phyloP scores from a whole-genome alignment of 2,113 vertebrate species.

The Hemiscyllium ocellatum region DNA sequence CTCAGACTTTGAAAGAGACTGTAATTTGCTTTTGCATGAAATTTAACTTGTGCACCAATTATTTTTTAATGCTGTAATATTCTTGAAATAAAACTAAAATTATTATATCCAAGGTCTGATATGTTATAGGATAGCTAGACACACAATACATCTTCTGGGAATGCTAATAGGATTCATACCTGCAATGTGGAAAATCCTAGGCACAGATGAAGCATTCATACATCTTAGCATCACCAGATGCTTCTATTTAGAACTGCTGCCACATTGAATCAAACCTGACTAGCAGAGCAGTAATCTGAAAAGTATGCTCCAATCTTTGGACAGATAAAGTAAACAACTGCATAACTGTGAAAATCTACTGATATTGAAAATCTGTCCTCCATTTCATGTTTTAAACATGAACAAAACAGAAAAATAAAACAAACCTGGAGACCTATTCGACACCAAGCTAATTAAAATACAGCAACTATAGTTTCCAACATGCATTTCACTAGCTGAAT shows the following conservation, averaged over 20 bases:
- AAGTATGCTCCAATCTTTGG: background rate
- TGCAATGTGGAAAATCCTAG: background rate
- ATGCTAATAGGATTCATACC: background rate
- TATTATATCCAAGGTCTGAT: background rate
- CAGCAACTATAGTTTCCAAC: background rate
- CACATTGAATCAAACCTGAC: background rate
- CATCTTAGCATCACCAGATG: slow-evolving; percentile 6
- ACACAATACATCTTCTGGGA: background rate
- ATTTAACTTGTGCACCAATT: background rate
- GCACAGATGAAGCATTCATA: background rate
- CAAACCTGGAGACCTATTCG: background rate
- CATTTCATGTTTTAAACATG: background rate
- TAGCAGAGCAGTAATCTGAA: background rate
- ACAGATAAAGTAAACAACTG: background rate
- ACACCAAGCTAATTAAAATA: slow-evolving; percentile 6
- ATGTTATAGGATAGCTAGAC: background rate
- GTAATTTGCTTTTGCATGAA: background rate
- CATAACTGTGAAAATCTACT: background rate
- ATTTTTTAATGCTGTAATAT: background rate
- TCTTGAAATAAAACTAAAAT: background rate
- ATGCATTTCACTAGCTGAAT: background rate
- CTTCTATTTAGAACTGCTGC: background rate
- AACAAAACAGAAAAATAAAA: background rate
- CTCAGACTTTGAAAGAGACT: background rate
- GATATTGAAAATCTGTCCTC: slow-evolving; percentile 12